These are phyloP conservation scores for Basileuterus tristriatus DNA, from an alignment of 2,797 vertebrate species.

Conservation along the genomic window DNA sequence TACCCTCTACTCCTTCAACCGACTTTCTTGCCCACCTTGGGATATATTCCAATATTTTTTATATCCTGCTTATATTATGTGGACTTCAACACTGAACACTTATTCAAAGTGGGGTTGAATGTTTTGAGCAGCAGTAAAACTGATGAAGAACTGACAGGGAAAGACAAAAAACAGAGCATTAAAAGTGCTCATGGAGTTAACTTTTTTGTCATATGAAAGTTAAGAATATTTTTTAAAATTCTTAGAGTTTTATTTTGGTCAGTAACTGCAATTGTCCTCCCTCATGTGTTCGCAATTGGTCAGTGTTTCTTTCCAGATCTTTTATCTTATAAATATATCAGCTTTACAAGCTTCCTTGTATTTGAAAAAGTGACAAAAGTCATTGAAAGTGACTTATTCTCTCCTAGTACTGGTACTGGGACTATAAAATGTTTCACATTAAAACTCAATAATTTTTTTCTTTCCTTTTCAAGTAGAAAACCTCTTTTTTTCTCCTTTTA, in stretches of 20 bases:
- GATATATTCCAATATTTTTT: background rate
- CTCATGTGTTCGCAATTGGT: background rate
- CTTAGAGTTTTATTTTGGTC: background rate
- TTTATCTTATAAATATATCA: background rate
- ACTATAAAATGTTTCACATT: background rate
- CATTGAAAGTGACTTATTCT: background rate
- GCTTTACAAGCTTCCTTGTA: background rate
- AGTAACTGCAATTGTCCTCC: background rate
- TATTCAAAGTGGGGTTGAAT: fast-evolving
- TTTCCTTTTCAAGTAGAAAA: background rate
- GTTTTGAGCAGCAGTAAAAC: background rate
- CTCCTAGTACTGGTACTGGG: background rate
- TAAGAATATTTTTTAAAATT: background rate
- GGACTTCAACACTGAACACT: background rate
- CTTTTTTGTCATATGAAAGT: background rate
- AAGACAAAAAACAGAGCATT: background rate
- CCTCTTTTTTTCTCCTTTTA: fast-evolving
- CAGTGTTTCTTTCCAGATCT: background rate
- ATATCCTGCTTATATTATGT: background rate
- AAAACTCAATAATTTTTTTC: background rate
- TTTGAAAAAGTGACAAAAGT: background rate
- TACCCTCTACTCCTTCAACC: background rate
- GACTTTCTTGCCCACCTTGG: background rate
- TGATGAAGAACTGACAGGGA: background rate
- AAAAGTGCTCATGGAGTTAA: background rate